Conservation (phyloP, 2,113 vertebrate species). For the Cephalopholis sonnerati region DNA sequence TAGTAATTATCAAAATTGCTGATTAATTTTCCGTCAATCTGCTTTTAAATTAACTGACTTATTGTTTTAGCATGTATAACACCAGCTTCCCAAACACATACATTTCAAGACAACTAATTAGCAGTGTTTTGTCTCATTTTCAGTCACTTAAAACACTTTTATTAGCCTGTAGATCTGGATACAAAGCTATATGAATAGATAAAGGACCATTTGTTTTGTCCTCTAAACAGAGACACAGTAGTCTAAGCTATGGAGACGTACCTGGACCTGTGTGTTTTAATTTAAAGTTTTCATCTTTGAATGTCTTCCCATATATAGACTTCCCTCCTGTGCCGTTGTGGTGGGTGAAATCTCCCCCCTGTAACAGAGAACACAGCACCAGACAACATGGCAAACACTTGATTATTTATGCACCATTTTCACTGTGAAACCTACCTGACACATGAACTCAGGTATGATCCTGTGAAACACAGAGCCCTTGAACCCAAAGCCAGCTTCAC, state of each 20-base stretch:
- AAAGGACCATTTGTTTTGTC: neutral
- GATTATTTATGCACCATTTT: neutral
- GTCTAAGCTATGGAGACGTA: constrained; percentile 57
- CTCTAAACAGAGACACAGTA: neutral
- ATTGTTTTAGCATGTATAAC: too few species aligned
- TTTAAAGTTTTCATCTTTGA: constrained; percentile 95
- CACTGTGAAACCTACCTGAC: constrained; percentile 87
- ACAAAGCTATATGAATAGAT: neutral
- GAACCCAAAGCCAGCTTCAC: constrained; percentile 94
- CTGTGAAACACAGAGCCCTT: constrained; percentile 96
- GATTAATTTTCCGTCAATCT: neutral
- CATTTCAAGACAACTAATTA: neutral
- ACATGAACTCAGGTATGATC: constrained; percentile 96
- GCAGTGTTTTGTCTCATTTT: neutral
- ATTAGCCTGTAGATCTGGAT: neutral
- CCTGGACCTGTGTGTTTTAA: constrained; percentile 92
- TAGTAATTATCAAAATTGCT: neutral
- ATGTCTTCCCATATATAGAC: constrained; percentile 95
- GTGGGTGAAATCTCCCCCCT: constrained; percentile 96
- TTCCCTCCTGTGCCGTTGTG: constrained; percentile 96
- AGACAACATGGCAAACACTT: neutral
- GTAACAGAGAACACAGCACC: constrained; percentile 32
- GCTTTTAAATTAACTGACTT: neutral
- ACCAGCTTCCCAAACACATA: too few species aligned
- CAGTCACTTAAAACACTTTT: neutral